A percentile compares a stretch with the other conserved stretches of the same genome.
phyloP scores from a whole-genome alignment of 2,888 invertebrate species.

The Thymelicus sylvestris region DNA sequence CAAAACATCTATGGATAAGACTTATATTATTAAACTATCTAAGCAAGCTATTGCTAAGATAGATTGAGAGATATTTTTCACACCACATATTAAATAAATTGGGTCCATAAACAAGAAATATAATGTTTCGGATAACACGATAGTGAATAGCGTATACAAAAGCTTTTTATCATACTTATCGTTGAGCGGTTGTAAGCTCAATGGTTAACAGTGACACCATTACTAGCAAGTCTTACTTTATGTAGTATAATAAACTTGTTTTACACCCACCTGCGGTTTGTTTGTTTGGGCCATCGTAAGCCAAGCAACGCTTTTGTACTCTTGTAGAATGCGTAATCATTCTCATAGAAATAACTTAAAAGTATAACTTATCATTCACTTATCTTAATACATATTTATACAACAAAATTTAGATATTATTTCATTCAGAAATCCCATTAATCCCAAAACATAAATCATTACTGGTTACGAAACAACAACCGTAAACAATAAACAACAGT shows the following conservation, averaged over 20 bases:
- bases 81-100: too few relatives aligned
- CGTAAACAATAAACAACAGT: constrained; percentile 5
- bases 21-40: too few relatives aligned
- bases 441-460: not conserved
- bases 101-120: too few relatives aligned
- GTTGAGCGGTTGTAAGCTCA: not conserved
- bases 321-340: not conserved
- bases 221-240: not conserved
- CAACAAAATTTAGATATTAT: not conserved
- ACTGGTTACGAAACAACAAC: not conserved
- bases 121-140: too few relatives aligned
- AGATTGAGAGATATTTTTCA: too few relatives aligned
- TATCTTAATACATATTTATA: not conserved
- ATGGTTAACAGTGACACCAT: not conserved
- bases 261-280: constrained; percentile 45
- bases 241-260: constrained; percentile 15
- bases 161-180: too few relatives aligned
- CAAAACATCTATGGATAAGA: too few relatives aligned
- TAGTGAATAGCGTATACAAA: too few relatives aligned
- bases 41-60: too few relatives aligned
- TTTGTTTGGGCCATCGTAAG: constrained; percentile 30
- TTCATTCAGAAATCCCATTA: constrained; percentile 27
- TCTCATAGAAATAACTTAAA: not conserved
- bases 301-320: not conserved
- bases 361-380: not conserved